These are phyloP conservation scores for Felis chaus DNA, from an alignment of 2,113 vertebrate species.

Conservation along the genomic window DNA sequence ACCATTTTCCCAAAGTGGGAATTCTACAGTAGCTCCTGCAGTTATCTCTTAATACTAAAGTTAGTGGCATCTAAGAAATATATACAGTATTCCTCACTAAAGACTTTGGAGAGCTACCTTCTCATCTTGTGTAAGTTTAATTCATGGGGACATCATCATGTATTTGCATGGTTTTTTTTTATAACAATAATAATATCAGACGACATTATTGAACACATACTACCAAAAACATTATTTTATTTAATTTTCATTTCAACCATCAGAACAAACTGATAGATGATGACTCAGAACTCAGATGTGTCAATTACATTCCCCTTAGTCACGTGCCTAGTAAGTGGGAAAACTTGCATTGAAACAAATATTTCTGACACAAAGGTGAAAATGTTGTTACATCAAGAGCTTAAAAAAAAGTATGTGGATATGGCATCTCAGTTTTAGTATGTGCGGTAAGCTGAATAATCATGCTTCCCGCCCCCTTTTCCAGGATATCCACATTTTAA, in stretches of 20 bases:
- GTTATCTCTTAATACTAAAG: not conserved
- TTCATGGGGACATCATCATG: not conserved
- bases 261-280: not conserved
- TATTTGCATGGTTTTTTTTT: not conserved
- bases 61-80: not conserved
- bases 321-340: not conserved
- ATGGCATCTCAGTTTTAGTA: not conserved
- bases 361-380: not conserved
- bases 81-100: not conserved
- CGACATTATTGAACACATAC: not conserved
- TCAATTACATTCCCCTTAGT: not conserved
- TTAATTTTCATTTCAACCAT: not conserved
- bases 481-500: not conserved
- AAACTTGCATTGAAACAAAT: not conserved
- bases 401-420: not conserved
- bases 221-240: not conserved
- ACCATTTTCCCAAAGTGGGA: not conserved
- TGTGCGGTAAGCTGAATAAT: not conserved
- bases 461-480: fast-evolving
- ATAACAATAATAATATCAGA: not conserved
- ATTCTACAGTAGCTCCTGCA: not conserved
- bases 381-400: not conserved
- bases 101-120: not conserved
- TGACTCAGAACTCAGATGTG: not conserved
- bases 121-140: not conserved